Evolutionary conservation across 2,113 vertebrate genomes (phyloP).

Genomic region (Phocoena phocoena): DNA sequence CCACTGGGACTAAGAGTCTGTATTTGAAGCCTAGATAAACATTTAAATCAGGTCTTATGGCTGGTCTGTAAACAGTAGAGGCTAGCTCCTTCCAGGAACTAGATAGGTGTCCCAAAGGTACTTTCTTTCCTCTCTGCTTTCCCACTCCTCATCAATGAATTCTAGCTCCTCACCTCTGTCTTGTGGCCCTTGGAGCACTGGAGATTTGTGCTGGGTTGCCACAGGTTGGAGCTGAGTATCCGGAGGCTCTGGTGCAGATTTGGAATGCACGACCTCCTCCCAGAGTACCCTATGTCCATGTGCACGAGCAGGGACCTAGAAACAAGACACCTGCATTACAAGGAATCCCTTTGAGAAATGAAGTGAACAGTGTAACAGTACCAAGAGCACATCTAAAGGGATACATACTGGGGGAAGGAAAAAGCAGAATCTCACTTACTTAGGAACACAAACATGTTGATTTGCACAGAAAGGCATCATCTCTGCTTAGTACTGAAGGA

Average conservation of each 20-base stretch:
- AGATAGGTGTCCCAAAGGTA: background rate
- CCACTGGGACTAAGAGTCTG: background rate
- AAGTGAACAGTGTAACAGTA: background rate
- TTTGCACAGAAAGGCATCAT: background rate
- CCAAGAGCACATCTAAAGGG: background rate
- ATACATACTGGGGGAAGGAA: background rate
- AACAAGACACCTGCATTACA: background rate
- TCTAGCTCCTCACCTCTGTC: constrained; percentile 62
- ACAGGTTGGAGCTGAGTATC: background rate
- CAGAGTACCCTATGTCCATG: constrained; percentile 60
- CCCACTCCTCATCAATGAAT: background rate
- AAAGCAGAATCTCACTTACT: background rate
- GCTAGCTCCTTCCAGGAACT: background rate
- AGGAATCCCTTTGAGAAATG: background rate
- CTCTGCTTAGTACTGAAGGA: background rate
- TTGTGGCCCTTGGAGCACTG: background rate
- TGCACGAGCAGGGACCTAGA: constrained; percentile 55
- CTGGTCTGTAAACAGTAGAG: background rate
- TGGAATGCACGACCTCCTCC: constrained; percentile 42
- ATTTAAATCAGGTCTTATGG: background rate
- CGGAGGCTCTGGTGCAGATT: background rate
- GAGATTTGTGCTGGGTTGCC: background rate
- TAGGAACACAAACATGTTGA: background rate
- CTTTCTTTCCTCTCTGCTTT: background rate
- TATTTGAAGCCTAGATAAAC: background rate